Base-by-base conservation (phyloP, 1,140 invertebrate species). In the Sminthurides bifidus region DNA sequence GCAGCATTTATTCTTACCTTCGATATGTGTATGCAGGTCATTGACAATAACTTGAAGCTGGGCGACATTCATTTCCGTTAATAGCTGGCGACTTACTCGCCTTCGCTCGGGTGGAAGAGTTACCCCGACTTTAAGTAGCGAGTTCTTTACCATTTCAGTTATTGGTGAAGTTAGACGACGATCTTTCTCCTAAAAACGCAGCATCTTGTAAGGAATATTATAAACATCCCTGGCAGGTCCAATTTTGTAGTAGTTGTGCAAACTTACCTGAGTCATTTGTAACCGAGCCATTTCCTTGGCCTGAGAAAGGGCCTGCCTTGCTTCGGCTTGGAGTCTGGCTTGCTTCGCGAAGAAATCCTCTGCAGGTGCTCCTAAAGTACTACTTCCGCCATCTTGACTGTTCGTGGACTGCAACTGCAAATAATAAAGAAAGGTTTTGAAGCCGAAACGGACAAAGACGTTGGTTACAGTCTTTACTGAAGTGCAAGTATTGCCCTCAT, bases 21-120 rank as follows among this genome's bases (percentile, higher is more conserved):
- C 90, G 68, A 96, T 94, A 74, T 92, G 85, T 41, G 86, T 83
- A 71, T 92, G 90, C 48, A 94, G 73, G 73, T 92, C 89, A 73
- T 95, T 94, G 15, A 92, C 89, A 61, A 95, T 83, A 38, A 94
- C 85, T 79, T 94, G 91, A 49, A 94, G 74, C 68, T 94, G 90
- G n/a, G 89, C 85, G 50, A 94, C 80, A 73, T 92, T 93, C 80
- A 95, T 86, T 68, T 92, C 87, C 29, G 85, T 86, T 46, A 94
- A 75, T 61, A 91, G 78, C 66, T 88, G 83, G 45, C 86, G 74
- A 26, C 81, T 87, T 35, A 93, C 75, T 59, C 87, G 78, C 53
- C 85, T 77, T 65, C 85, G 78, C 52, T 87, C 85, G 64, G 84
- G 77, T 21, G 85, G 82, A 59, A 92, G 81, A 53, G 82, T 81